Evolutionary conservation across 2,797 vertebrate genomes (phyloP), one percentile per base, ranked within the genome.

Genomic region (Microcaecilia unicolor): DNA sequence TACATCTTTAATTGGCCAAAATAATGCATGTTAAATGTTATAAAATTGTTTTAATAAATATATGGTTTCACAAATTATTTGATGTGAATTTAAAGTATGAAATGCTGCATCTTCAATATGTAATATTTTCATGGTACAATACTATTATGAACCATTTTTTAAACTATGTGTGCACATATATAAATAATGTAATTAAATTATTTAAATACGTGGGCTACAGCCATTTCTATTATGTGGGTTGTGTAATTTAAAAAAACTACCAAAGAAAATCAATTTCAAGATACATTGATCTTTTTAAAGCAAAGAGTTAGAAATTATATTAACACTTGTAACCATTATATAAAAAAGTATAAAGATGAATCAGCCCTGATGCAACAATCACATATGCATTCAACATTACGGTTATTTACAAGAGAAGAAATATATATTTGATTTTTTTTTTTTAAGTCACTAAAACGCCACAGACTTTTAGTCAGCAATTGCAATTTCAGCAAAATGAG

Each of bases 391-490:
- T 65, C 57, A 64, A 58, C 61, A 64, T 31, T 45, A 72, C 55
- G 61, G 72, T 34, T 85, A 87, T 87, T 82, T 88, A 91, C 85
- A 90, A 68, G 58, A 61, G 72, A 78, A 67, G 75, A 70, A 42
- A 55, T 7, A 54, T 56, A 58, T 52, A 56, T 50, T 57, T 45
- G 28, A 8, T 30, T 30, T 35, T n/a, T n/a, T n/a, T n/a, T n/a
- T n/a, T n/a, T 32, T 61, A 64, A 67, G 62, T 65, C 51, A 59
- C 44, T 52, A 49, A 52, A 57, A 55, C 64, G 55, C 52, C 72
- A 43, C 28, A 39, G 60, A 50, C 50, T 67, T 62, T 60, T 51
- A 70, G 69, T 64, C 70, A 62, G 56, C 51, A 61, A 50, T 67
- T 52, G 60, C 50, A 60, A 55, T 64, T 44, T 65, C 40, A 73